phyloP scores from a whole-genome alignment of 2,797 vertebrate genomes.

The Oreochromis mossambicus region DNA sequence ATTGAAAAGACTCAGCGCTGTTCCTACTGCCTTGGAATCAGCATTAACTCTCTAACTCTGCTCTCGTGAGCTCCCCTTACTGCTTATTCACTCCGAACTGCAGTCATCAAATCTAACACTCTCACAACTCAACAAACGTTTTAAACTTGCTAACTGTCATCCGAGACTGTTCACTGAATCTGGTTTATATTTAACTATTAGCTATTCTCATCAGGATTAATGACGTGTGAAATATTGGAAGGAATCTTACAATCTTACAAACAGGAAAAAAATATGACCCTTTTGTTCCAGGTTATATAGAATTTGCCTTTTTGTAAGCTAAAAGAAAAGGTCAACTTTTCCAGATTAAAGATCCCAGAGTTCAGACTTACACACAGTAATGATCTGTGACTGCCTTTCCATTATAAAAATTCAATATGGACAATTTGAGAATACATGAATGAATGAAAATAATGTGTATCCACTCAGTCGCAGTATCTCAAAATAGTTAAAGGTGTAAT shows the following conservation, averaged over 20 bases:
- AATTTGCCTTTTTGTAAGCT: not conserved
- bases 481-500: not conserved
- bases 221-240: not conserved
- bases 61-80: not conserved
- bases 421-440: not conserved
- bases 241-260: not conserved
- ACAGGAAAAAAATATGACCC: not conserved
- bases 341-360: not conserved
- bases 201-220: not conserved
- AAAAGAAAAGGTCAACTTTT: not conserved
- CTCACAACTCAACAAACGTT: not conserved
- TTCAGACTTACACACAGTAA: not conserved
- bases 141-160: not conserved
- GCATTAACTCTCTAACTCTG: not conserved
- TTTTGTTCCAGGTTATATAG: not conserved
- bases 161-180: not conserved
- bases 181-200: not conserved
- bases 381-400: not conserved
- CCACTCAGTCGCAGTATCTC: not conserved
- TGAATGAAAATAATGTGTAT: not conserved
- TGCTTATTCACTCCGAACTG: not conserved
- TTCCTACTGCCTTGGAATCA: not conserved
- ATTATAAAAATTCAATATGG: not conserved
- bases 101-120: not conserved
- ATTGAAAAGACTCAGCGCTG: not conserved